Percentiles rank a stretch among this genome's conserved stretches.
phyloP scores from a whole-genome alignment of 1,140 invertebrate genomes.

The Heliconius congener region DNA sequence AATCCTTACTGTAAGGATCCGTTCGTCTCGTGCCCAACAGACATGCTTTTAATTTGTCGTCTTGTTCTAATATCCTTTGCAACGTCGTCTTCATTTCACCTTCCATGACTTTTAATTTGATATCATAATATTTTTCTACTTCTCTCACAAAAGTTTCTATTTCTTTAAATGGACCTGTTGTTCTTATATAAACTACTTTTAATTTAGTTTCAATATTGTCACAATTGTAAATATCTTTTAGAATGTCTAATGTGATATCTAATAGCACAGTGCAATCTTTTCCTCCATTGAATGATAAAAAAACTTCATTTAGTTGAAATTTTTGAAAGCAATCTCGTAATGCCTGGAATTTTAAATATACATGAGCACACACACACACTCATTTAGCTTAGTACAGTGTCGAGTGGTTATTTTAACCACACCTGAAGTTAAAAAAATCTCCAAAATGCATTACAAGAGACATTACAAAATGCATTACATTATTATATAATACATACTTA shows the following conservation, averaged over 20 bases:
- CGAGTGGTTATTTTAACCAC: too few relatives aligned
- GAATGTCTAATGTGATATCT: conserved; percentile 87
- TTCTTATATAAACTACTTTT: conserved; percentile 89
- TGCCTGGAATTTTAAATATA: conserved; percentile 56
- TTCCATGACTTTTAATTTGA: conserved; percentile 86
- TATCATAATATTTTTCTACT: conserved; percentile 86
- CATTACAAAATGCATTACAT: too few relatives aligned
- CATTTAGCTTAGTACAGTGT: too few relatives aligned
- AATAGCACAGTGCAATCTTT: conserved; percentile 97
- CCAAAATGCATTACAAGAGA: too few relatives aligned
- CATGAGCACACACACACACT: too few relatives aligned
- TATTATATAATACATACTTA: too few relatives aligned
- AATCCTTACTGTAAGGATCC: conserved; percentile 89
- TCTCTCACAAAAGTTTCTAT: conserved; percentile 91
- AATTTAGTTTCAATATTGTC: conserved; percentile 68
- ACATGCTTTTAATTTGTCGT: conserved; percentile 88
- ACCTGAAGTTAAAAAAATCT: too few relatives aligned
- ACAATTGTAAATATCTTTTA: conserved; percentile 81
- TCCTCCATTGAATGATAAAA: conserved; percentile 97
- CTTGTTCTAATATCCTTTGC: conserved; percentile 82
- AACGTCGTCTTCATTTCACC: conserved; percentile 89
- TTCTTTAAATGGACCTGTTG: conserved; percentile 90
- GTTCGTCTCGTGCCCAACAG: conserved; percentile 93
- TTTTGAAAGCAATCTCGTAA: conserved; percentile 78
- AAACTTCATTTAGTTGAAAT: conserved; percentile 87